Evolutionary conservation across 2,888 invertebrate species (phyloP), one percentile per base, ranked within the genome.

Genomic region (Rhingia campestris): DNA sequence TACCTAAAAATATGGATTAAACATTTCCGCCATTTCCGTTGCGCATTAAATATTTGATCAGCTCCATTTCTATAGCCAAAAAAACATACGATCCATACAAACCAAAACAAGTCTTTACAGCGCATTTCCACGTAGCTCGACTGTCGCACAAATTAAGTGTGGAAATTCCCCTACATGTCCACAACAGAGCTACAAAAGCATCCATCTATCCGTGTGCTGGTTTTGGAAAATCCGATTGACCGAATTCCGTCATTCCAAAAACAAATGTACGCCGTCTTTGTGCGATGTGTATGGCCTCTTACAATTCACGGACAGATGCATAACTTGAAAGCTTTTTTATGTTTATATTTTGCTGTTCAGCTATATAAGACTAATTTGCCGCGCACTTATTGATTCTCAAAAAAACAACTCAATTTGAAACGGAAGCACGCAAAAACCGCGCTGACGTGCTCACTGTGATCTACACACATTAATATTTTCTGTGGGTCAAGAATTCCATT

Each of bases 401-500:
- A 6, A 45, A 47, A 56, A 58, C 58, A 58, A 49, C 39, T 4
- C 30, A 39, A 56, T 70, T 41, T 33, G 58, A 70, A 70, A 49
- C 39, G 69, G 69, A 70, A 69, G 37, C 56, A 69, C 69, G 47
- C 49, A 69, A 37, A 69, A 47, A 37, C 39, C 47, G 7, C 69
- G 7, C 47, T 49, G 47, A 69, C 56, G 54, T 43, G 22, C 22
- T 47, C 14, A 4, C 22, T 30, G 32, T 12, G 58, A 49, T 58
- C 47, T 39, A 32, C 58, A 47, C 14, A 12, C 6, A 66, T 32
- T 39, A 70, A 58, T 32, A 32, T 70, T 47, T 30, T 39, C 49
- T 58, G 10, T 43, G 49, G 58, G 49, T 70, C 47, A 70, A 70
- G 39, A 69, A 70, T 70, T 58, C 69, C 39, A 49, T 70, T 37